These are phyloP conservation scores for Cepaea hortensis DNA, from an alignment of 2,888 invertebrate genomes.

Conservation along the genomic window DNA sequence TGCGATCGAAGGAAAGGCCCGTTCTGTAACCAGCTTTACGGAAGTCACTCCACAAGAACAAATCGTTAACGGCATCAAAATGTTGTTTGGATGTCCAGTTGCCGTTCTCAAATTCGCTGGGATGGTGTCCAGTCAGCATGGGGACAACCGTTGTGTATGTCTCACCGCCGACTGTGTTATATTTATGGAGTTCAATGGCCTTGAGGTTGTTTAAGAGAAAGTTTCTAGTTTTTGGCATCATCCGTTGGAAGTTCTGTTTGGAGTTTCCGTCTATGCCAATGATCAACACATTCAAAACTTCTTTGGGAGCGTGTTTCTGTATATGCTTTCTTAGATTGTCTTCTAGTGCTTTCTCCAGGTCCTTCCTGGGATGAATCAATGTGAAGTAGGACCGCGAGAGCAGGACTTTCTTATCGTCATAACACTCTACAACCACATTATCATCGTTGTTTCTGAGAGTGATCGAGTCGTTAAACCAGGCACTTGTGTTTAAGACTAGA, in stretches of 20 bases:
- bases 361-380: not conserved
- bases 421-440: conserved; percentile 32
- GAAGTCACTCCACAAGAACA: conserved; percentile 33
- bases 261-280: conserved; percentile 41
- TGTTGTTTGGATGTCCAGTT: not conserved
- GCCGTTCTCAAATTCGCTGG: not conserved
- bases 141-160: conserved; percentile 7
- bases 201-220: conserved; percentile 3
- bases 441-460: conserved; percentile 1
- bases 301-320: not conserved
- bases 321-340: conserved; percentile 15
- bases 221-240: conserved; percentile 30
- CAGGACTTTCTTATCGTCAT: not conserved
- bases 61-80: not conserved
- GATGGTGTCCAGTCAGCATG: not conserved
- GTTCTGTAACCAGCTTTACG: conserved; percentile 26
- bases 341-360: not conserved
- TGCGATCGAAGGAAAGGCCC: not conserved
- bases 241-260: conserved; percentile 27
- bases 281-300: conserved; percentile 28
- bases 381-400: conserved; percentile 31
- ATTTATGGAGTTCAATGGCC: conserved; percentile 19
- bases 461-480: conserved; percentile 9
- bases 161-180: conserved; percentile 12
- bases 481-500: not conserved